Evolutionary conservation across 2,888 invertebrate genomes (phyloP), one percentile per base, ranked within the genome.

Genomic region (Ophraella communa): DNA sequence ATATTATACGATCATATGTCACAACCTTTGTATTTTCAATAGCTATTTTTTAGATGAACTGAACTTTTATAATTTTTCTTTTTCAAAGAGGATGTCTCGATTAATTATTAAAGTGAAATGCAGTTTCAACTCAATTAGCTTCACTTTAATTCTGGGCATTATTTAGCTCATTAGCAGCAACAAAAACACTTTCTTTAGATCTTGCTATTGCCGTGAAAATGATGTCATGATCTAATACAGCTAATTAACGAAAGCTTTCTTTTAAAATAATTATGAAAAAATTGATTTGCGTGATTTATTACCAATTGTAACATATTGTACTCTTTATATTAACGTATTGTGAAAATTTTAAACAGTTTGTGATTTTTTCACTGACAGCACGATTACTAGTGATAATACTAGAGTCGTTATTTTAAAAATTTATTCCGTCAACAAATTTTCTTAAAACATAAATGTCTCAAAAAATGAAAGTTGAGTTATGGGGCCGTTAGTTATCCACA

Each of bases 71-170:
- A 30, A 30, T 56, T 56, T 56, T 56, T 56, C 56, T 56, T 56
- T 56, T 45, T 56, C 30, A 56, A 56, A 11, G 56, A 56, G 56
- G 45, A 45, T 56, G 45, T 45, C n/a, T 45, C 45, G 45, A 56
- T 45, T 56, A 56, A 56, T 56, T 56, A 18, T 44, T 56, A 20
- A 56, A 56, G 45, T 17, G 49, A 56, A 56, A 56, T 56, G 45
- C 20, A n/a, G 56, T 56, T 56, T 56, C 44, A 33, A 45, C 45
- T 56, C 56, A 56, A 56, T 56, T 56, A 45, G 56, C 30, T 56
- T 44, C 56, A 45, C 56, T 56, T 20, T 30, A 56, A 55, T 56
- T 56, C 56, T 45, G 56, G 56, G 30, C 18, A 27, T 56, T 55
- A 44, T 39, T 54, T 55, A 55, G 55, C 45, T 30, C 56, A 56